Evolutionary conservation across 2,797 vertebrate genomes (phyloP), one percentile per base, ranked within the genome.

Genomic region (Synaphobranchus kaupii): DNA sequence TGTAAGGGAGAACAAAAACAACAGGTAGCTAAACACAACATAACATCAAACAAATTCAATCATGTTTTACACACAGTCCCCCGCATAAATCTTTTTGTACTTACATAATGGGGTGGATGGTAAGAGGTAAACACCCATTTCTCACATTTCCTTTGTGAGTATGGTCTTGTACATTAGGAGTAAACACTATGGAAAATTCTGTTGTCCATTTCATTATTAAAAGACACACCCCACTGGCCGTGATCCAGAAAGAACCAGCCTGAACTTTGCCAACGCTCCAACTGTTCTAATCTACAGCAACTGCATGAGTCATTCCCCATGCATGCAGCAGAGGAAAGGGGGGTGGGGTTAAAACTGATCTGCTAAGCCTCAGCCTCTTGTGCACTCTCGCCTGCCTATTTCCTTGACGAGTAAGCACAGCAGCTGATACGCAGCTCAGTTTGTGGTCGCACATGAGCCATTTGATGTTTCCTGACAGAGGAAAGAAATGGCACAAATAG

Each of bases 281-380:
- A 81, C 78, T 81, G 78, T 50, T 81, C 22, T 81, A 81, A 81
- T 81, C 78, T 81, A 20, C 44, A 81, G 78, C 78, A 22, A 25
- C 78, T 81, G 47, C 6, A 47, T 81, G 78, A 81, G 28, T 81
- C 78, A 81, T 81, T 50, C 78, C n/a, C 78, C 78, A 81, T 81
- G 50, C 78, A 48, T 50, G 78, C 78, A 81, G 78, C 78, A 25
- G 73, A 47, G 71, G 13, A 76, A 39, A 6, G 78, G 78, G 73
- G 73, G 47, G 76, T 47, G 44, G 78, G 78, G 78, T 12, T 50
- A 50, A n/a, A 50, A 13, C 78, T 25, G 44, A 50, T 25, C 47
- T 81, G 78, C 47, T 48, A 50, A 81, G 47, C 47, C 25, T 81
- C 22, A 81, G n/a, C 44, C 78, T 50, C 78, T n/a, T 81, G 20